Conservation (phyloP, 2,888 invertebrate genomes). For the Muscina levida region DNA sequence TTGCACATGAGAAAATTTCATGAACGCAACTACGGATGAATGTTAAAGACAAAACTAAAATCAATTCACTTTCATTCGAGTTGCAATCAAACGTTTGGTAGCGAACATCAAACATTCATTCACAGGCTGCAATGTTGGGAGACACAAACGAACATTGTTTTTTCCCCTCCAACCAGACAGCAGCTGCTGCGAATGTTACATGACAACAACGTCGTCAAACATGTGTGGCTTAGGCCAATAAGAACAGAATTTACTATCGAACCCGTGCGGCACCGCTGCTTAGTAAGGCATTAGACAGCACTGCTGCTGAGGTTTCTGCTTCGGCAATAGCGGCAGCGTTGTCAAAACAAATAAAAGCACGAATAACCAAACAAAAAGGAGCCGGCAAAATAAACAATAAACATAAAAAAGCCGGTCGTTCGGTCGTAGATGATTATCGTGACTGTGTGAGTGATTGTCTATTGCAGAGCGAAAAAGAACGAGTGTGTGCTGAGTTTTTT, state of each 20-base stretch:
- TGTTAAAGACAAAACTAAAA: slow-evolving; percentile 4
- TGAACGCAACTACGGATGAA: slow-evolving; percentile 53
- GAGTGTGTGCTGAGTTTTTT: no score
- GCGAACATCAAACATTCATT: slow-evolving; percentile 37
- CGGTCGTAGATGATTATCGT: slow-evolving; percentile 11
- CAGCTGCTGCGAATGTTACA: not conserved
- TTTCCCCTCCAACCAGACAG: slow-evolving; percentile 58
- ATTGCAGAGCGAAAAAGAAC: not conserved
- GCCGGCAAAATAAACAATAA: slow-evolving; percentile 62
- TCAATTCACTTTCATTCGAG: slow-evolving; percentile 64
- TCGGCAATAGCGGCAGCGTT: slow-evolving; percentile 9
- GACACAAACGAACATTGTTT: no score
- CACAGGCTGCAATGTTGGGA: no score
- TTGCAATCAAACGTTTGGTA: slow-evolving; percentile 10
- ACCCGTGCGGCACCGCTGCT: slow-evolving; percentile 1
- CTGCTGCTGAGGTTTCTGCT: not conserved
- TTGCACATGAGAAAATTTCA: slow-evolving; percentile 45
- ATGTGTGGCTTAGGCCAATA: slow-evolving; percentile 38
- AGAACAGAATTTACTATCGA: slow-evolving; percentile 47
- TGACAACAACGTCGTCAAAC: slow-evolving; percentile 8
- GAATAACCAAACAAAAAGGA: slow-evolving; percentile 58
- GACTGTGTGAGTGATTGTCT: not conserved
- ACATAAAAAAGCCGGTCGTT: slow-evolving; percentile 57
- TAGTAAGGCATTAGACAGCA: slow-evolving; percentile 15
- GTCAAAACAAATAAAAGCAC: slow-evolving; percentile 25